Base-by-base conservation (phyloP, 2,113 vertebrate species). In the Alligator sinensis region DNA sequence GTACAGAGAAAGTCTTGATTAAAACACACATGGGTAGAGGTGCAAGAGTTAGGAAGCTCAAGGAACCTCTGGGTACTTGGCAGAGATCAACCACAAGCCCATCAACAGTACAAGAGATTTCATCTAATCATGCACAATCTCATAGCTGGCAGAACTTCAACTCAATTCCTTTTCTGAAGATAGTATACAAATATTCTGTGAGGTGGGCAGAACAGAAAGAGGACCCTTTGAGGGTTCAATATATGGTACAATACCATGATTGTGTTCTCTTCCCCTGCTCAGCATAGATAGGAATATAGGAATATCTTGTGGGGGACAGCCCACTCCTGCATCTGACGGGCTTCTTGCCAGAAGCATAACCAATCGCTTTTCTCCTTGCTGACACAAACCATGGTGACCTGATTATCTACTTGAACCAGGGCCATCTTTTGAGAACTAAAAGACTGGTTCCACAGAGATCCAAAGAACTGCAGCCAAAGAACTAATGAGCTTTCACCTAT, bases 111-210 rank as follows among this genome's bases (percentile, higher is more conserved):
- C 47, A 47, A 47, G 47, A 47, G 47, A 47, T 47, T 9, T 47
- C 47, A 47, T 9, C 47, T 47, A 94, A 95, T 93, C 66, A 86
- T 72, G 93, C 91, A 91, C 91, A 96, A 96, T 94, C 95, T 95
- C 95, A 96, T 95, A 94, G 83, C 95, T 93, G 90, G 94, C 92
- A 89, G 93, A 94, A 94, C 87, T 91, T 91, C 34, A 88, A 87
- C 66, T 93, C 87, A 91, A 94, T 96, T 95, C 85, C 94, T 93
- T 76, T 89, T 93, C 94, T 93, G 95, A 93, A 92, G 92, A 89
- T 94, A 92, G 85, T 68, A 93, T 86, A 96, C 93, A 96, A 96
- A 91, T 96, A 97, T 93, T 62, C 88, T 97, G 95, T 96, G 93
- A 96, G 83, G 92, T 91, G 3, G 5, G 93, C 90, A 93, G 90